A percentile compares a stretch with the other conserved stretches of the same genome.
Evolutionary conservation across 2,888 invertebrate genomes (phyloP).

Genomic region (Dicycla oo): DNA sequence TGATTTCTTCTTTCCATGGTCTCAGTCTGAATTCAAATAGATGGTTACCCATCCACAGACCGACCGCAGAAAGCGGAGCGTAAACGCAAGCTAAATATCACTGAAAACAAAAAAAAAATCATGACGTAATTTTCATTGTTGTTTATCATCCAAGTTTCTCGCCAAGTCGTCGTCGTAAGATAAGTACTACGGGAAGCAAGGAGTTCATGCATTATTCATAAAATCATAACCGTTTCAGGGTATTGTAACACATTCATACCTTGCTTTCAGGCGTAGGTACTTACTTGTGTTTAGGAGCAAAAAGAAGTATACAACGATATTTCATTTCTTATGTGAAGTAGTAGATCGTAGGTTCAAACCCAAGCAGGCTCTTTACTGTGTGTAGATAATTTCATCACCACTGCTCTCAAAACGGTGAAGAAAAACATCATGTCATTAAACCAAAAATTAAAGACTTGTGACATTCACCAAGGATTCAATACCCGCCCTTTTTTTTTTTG

Average conservation of each 20-base stretch:
- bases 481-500: too few relatives aligned
- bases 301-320: background rate
- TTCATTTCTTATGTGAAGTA: too few relatives aligned
- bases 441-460: too few relatives aligned
- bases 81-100: background rate
- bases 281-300: background rate
- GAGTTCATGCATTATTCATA: conserved; percentile 24
- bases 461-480: too few relatives aligned
- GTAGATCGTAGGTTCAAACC: too few relatives aligned
- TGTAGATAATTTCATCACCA: too few relatives aligned
- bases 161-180: conserved; percentile 4
- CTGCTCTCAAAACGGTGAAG: too few relatives aligned
- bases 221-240: conserved; percentile 20
- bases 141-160: conserved; percentile 11
- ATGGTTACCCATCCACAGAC: too few relatives aligned
- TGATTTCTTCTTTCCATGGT: too few relatives aligned
- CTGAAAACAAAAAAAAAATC: conserved; percentile 3
- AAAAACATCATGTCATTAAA: too few relatives aligned
- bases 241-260: conserved; percentile 27
- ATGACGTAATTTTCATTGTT: conserved; percentile 12
- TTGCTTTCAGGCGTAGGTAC: background rate
- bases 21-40: too few relatives aligned
- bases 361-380: too few relatives aligned
- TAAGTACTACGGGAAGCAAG: background rate
- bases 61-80: background rate